Base-by-base conservation (phyloP, 2,888 invertebrate genomes). In the Andrena camellia region DNA sequence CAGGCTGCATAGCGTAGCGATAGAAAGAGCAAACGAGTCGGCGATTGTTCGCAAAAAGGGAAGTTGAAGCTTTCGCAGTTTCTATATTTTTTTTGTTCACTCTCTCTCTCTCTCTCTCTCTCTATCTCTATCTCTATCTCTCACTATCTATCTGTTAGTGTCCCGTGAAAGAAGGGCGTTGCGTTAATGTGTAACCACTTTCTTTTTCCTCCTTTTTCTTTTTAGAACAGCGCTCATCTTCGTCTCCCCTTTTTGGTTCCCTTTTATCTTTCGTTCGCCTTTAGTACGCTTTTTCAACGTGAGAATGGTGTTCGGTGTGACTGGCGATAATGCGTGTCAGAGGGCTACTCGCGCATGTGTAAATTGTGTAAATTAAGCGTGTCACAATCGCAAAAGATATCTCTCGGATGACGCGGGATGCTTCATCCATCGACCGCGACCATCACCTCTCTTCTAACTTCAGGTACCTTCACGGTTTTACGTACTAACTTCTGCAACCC, bases 301-400 rank as follows among this genome's bases (percentile, higher is more conserved):
- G 74, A 75, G 85, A 86, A 84, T 90, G 84, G 86, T 86, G 84
- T 84, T 79, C 84, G 83, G 84, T 71, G 84, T 75, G 90, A 90
- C 80, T 87, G 90, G 23, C 57, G 57, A 86, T 85, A 86, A 79
- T 81, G 87, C 84, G 89, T 87, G 90, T 87, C 82, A 82, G 57
- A 57, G 87, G 86, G 90, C 92, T 92, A 92, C 64, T 90, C 89
- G 92, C 92, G 92, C 92, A 92, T 93, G 92, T 85, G 90, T 92
- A 92, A 90, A 88, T 87, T 86, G 88, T 90, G 86, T 88, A 85
- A 85, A 90, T 84, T 89, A 86, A 91, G 88, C 88, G 87, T 57
- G 57, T 90, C 83, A 88, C 81, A 82, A 88, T 80, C 84, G 85
- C 84, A 79, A 81, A 71, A 62, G 10, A 42, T 54, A 52, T 78